phyloP scores from a whole-genome alignment of 2,888 invertebrate species.

The Drosophila fungiperda region DNA sequence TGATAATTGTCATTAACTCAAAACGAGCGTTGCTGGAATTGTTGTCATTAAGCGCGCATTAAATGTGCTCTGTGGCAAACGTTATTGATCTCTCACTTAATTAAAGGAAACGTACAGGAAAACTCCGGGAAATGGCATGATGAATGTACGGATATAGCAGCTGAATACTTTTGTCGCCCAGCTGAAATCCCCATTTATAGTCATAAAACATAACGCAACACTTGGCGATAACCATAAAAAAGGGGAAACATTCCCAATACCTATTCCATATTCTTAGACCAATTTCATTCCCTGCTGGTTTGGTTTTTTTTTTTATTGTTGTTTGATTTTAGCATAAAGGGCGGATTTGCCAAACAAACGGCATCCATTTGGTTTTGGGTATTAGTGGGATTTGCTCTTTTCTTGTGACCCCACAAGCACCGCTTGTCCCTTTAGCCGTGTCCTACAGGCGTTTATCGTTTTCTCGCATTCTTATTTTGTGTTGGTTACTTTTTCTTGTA shows the following conservation, averaged over 20 bases:
- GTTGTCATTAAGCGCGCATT: slow-evolving; percentile 41
- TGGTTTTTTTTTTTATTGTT: slow-evolving; percentile 65
- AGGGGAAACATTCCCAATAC: slow-evolving; percentile 16
- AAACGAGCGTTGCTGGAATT: slow-evolving; percentile 45
- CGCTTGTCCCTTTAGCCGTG: slow-evolving; percentile 28
- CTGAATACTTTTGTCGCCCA: slow-evolving; percentile 3
- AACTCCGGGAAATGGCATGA: slow-evolving; percentile 6
- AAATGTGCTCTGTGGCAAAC: slow-evolving; percentile 18
- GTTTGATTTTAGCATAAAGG: slow-evolving; percentile 76
- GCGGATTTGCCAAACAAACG: slow-evolving; percentile 75
- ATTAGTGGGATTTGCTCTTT: slow-evolving; percentile 68
- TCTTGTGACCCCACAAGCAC: slow-evolving; percentile 18
- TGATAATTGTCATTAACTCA: slow-evolving; percentile 59
- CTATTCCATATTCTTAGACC: slow-evolving; percentile 25
- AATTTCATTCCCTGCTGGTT: slow-evolving; percentile 62
- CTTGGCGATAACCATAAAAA: slow-evolving; percentile 67
- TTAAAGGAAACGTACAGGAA: slow-evolving; percentile 47
- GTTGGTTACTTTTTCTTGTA: slow-evolving; percentile 28
- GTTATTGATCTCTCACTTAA: slow-evolving; percentile 53
- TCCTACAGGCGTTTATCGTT: slow-evolving; percentile 70
- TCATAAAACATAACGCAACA: slow-evolving; percentile 70
- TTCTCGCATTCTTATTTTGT: slow-evolving; percentile 47
- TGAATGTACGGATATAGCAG: not conserved
- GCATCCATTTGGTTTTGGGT: slow-evolving; percentile 71
- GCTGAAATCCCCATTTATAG: slow-evolving; percentile 9